Evolutionary conservation across 1,140 invertebrate species (phyloP).

Genomic region (Varroa destructor): DNA sequence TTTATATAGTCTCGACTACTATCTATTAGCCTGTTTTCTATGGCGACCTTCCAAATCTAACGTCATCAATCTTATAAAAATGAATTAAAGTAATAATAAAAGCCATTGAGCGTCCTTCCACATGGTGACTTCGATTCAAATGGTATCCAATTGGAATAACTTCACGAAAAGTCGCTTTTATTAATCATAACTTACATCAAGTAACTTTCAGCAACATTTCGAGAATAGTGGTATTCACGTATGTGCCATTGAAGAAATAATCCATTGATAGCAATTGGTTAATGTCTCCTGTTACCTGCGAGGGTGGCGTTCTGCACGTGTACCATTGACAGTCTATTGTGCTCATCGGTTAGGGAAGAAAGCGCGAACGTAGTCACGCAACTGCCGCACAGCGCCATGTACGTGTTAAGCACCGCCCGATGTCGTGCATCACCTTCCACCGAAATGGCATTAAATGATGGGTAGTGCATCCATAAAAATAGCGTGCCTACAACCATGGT

Average conservation of each 20-base stretch:
- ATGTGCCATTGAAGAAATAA: no score
- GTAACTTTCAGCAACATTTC: no score
- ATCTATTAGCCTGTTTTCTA: not conserved
- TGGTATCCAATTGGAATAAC: no score
- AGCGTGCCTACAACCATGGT: conserved; percentile 54
- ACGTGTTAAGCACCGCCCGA: conserved; percentile 80
- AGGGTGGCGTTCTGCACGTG: conserved; percentile 78
- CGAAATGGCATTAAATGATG: conserved; percentile 78
- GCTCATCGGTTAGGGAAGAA: conserved; percentile 59
- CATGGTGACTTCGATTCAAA: no score
- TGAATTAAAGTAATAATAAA: no score
- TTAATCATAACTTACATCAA: no score
- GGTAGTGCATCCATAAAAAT: conserved; percentile 92
- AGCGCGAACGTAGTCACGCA: conserved; percentile 67
- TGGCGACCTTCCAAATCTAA: no score
- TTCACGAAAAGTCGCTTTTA: no score
- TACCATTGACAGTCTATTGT: conserved; percentile 75
- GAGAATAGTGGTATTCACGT: no score
- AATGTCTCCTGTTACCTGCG: conserved; percentile 50
- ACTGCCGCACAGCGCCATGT: conserved; percentile 66
- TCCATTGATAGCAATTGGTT: no score
- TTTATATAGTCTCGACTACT: not conserved
- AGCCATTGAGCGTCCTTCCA: no score
- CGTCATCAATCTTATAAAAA: no score
- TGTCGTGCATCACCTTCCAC: conserved; percentile 57